phyloP scores from a whole-genome alignment of 2,113 vertebrate species.

The Coregonus clupeaformis region DNA sequence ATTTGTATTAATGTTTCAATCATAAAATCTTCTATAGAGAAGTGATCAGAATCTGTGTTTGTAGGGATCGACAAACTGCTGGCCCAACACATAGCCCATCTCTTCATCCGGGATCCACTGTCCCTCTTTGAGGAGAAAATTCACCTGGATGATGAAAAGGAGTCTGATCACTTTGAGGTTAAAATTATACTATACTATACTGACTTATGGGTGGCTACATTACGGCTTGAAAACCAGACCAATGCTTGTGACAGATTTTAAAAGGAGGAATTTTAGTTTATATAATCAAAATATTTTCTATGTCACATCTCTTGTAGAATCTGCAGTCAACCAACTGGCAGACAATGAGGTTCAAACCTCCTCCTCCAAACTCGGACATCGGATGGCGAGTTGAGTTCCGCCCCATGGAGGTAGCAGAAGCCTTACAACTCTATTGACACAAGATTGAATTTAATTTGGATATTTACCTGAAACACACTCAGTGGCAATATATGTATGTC shows the following conservation, averaged over 20 bases:
- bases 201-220: not conserved
- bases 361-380: constrained; percentile 97
- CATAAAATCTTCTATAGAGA: not conserved
- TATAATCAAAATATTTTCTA: not conserved
- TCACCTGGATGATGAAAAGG: constrained; percentile 93
- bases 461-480: not conserved
- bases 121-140: constrained; percentile 94
- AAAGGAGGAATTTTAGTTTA: not conserved
- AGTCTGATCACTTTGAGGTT: constrained; percentile 98
- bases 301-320: constrained; percentile 77
- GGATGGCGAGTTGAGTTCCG: constrained; percentile 98
- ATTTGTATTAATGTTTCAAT: not conserved
- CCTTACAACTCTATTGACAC: not conserved
- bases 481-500: not conserved
- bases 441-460: not conserved
- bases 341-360: constrained; percentile 98
- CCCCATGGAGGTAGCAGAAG: constrained; percentile 90
- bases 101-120: constrained; percentile 96
- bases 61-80: constrained; percentile 94
- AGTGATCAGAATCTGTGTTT: constrained; percentile 41
- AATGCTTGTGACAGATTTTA: not conserved
- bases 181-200: not conserved
- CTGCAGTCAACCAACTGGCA: constrained; percentile 99
- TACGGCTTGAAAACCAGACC: not conserved
- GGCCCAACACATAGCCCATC: constrained; percentile 96